Base-by-base conservation (phyloP, 2,113 vertebrate species). In the Mormoops blainvillei region DNA sequence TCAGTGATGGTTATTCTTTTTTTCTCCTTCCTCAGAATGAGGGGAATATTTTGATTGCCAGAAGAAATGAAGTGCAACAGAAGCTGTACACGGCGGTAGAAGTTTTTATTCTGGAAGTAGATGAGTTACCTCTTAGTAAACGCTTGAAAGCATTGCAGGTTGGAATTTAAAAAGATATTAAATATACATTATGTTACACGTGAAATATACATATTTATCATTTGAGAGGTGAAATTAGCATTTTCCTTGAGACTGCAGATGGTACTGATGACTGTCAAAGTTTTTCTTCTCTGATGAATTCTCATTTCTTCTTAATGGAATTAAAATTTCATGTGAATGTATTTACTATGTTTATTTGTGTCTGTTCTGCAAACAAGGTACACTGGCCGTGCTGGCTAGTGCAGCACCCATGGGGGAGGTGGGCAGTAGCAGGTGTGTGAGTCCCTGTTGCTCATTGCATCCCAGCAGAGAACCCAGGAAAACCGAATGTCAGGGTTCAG, bases 51-150 rank as follows among this genome's bases (percentile, higher is more conserved):
- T 96, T 99, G 90, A 98, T 99, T 88, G 83, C 70, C 11, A 63
- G 58, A 41, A 98, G 98, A 84, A 98, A 99, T 96, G 97, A 98
- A 61, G 82, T 98, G 10, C 97, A 98, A 24, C 92, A 97, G 89
- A 96, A 96, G 31, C 97, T 99, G 38, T 97, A 92, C 20, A 87
- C 89, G 82, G 96, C 98, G 87, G 95, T 77, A 2, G 97, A 98
- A 61, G 93, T 97, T 91, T 98, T 98, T 68, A 98, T 98, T 97
- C 71, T 98, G 90, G 98, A 99, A 94, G 98, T 98, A 88, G 98
- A 99, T 97, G 93, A 97, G 0, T 95, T 97, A 38, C 95, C 98
- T 11, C 89, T 99, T 70, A 96, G 90, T 76, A 97, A 98, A 41
- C 98, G 98, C 45, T 96, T 98, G 83, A 63, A 95, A 81, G 94